A percentile compares a stretch with the other conserved stretches of the same genome.
Evolutionary conservation across 2,797 vertebrate species (phyloP).

Genomic region (Megalops cyprinoides): DNA sequence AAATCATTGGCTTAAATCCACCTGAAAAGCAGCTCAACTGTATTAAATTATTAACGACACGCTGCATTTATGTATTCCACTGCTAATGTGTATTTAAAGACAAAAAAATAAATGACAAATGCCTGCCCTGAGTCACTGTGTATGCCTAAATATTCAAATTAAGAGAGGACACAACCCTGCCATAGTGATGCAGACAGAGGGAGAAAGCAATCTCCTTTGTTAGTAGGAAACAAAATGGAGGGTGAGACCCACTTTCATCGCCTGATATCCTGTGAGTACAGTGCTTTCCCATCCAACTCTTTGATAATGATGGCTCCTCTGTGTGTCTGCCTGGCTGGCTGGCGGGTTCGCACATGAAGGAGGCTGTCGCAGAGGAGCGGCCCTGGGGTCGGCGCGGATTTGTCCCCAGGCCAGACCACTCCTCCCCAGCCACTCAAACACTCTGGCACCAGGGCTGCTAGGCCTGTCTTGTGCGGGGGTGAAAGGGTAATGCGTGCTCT

Average conservation of each 20-base stretch:
- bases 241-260: conserved; percentile 1
- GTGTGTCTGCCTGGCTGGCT: background rate
- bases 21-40: conserved; percentile 17
- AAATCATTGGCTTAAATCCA: conserved; percentile 33
- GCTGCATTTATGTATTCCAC: background rate
- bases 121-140: background rate
- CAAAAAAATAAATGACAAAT: background rate
- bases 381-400: background rate
- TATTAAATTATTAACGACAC: conserved; percentile 26
- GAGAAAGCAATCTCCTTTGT: conserved; percentile 5
- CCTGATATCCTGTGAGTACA: background rate
- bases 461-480: conserved; percentile 16
- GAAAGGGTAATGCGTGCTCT: conserved; percentile 14
- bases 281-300: background rate
- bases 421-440: background rate
- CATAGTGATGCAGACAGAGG: background rate
- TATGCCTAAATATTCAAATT: background rate
- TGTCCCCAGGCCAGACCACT: conserved; percentile 12
- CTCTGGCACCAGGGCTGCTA: background rate
- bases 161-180: background rate
- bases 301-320: conserved; percentile 4
- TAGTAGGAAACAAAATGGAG: background rate
- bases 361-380: background rate
- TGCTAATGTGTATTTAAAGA: background rate
- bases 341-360: background rate